These are phyloP conservation scores for Lapara coniferarum DNA, from an alignment of 2,888 invertebrate species.

Conservation along the genomic window DNA sequence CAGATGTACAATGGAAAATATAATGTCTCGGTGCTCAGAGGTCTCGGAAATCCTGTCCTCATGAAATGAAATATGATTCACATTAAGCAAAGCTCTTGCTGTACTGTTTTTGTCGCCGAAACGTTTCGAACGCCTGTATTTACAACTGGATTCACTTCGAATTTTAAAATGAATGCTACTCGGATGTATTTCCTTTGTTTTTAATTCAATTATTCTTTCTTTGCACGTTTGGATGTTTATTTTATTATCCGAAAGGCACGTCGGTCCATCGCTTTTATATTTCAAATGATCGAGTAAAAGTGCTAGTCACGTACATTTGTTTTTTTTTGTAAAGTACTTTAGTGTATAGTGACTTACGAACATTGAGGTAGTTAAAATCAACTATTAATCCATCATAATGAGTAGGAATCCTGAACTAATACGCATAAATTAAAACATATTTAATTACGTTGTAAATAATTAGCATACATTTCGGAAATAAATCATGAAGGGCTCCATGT, in stretches of 20 bases:
- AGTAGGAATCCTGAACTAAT: no score
- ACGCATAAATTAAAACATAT: no score
- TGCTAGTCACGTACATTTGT: background rate
- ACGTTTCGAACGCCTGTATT: slow-evolving; percentile 62
- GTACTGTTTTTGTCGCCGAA: slow-evolving; percentile 69
- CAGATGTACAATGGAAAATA: slow-evolving; percentile 54
- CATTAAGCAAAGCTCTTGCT: slow-evolving; percentile 75
- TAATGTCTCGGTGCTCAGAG: slow-evolving; percentile 52
- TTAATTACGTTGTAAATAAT: no score
- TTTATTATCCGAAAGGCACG: slow-evolving; percentile 36
- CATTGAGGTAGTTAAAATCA: no score
- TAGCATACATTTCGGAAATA: background rate
- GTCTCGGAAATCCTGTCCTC: slow-evolving; percentile 65
- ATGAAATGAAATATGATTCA: slow-evolving; percentile 74
- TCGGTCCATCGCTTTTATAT: slow-evolving; percentile 27
- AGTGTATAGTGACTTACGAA: no score
- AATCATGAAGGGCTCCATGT: slow-evolving; percentile 34
- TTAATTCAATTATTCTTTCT: slow-evolving; percentile 53
- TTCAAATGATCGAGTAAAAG: slow-evolving; percentile 29
- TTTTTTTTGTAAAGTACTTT: background rate
- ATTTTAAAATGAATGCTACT: slow-evolving; percentile 56
- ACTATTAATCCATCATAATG: no score
- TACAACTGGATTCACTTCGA: slow-evolving; percentile 57
- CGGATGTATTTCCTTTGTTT: slow-evolving; percentile 49
- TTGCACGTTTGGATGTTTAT: slow-evolving; percentile 41